phyloP scores from a whole-genome alignment of 1,140 invertebrate species.

The Polyergus mexicanus region DNA sequence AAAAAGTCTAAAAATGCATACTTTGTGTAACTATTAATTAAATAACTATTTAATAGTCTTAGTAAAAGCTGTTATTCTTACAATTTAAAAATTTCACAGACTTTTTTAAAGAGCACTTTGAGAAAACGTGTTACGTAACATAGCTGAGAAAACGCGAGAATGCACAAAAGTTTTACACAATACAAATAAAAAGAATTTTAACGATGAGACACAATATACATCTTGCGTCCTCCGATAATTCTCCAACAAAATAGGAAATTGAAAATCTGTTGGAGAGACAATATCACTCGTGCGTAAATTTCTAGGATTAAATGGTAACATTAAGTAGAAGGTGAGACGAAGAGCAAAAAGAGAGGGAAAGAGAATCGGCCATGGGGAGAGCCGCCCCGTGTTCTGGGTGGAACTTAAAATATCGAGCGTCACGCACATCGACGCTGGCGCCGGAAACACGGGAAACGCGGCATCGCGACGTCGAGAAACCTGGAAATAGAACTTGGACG shows the following conservation, averaged over 20 bases:
- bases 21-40: no score
- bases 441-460: constrained; percentile 61
- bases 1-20: no score
- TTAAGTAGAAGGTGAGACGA: constrained; percentile 14
- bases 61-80: not conserved
- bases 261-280: not conserved
- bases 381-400: constrained; percentile 6
- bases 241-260: not conserved
- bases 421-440: constrained; percentile 62
- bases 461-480: constrained; percentile 39
- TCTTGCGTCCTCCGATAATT: not conserved
- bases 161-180: not conserved
- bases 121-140: constrained; percentile 12
- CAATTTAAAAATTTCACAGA: constrained; percentile 1
- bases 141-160: not conserved
- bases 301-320: constrained; percentile 33
- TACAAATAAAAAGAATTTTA: constrained; percentile 27
- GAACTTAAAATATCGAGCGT: constrained; percentile 68
- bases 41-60: no score
- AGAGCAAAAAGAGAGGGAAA: not conserved
- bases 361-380: constrained; percentile 20
- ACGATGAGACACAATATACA: not conserved
- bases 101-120: not conserved
- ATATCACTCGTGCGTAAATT: not conserved
- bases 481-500: constrained; percentile 64